Conservation (phyloP, 2,113 vertebrate genomes). For the Lethenteron camtschaticum region DNA sequence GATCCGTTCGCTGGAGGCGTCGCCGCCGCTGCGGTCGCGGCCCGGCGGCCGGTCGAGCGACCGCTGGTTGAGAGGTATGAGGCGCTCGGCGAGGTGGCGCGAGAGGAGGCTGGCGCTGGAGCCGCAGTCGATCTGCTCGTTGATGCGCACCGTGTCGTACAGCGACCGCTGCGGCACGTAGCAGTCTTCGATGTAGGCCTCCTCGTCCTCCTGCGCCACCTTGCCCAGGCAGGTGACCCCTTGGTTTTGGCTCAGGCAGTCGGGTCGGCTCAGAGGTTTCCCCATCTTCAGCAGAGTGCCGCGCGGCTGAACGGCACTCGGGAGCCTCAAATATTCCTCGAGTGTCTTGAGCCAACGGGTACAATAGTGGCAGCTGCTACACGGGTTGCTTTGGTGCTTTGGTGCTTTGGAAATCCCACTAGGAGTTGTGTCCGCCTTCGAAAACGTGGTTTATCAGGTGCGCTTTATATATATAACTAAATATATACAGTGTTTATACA, state of each 20-base stretch:
- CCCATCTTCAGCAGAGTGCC: slow-evolving; percentile 37
- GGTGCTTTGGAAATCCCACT: no score
- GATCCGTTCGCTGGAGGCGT: slow-evolving; percentile 26
- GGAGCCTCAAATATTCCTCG: background rate
- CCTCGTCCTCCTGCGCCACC: slow-evolving; percentile 60
- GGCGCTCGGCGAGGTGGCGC: slow-evolving; percentile 47
- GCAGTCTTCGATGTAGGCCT: slow-evolving; percentile 93
- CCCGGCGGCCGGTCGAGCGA: slow-evolving; percentile 31
- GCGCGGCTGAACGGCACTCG: background rate
- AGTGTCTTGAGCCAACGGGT: background rate
- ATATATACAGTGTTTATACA: no score
- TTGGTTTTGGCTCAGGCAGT: slow-evolving; percentile 73
- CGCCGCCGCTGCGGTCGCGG: slow-evolving; percentile 39
- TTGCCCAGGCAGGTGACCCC: slow-evolving; percentile 66
- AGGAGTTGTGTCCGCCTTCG: no score
- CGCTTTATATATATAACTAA: no score
- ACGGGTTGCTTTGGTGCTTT: no score
- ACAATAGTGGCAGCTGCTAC: background rate
- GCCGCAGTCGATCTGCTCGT: slow-evolving; percentile 94
- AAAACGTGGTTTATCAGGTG: no score
- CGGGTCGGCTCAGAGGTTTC: slow-evolving; percentile 87
- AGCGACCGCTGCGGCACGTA: slow-evolving; percentile 97
- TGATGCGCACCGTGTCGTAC: slow-evolving; percentile 96
- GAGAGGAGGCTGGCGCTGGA: slow-evolving; percentile 70
- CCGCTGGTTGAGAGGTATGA: slow-evolving; percentile 17